Evolutionary conservation across 2,888 invertebrate species (phyloP), one percentile per base, ranked within the genome.

Genomic region (Drosophila kambysellisi): DNA sequence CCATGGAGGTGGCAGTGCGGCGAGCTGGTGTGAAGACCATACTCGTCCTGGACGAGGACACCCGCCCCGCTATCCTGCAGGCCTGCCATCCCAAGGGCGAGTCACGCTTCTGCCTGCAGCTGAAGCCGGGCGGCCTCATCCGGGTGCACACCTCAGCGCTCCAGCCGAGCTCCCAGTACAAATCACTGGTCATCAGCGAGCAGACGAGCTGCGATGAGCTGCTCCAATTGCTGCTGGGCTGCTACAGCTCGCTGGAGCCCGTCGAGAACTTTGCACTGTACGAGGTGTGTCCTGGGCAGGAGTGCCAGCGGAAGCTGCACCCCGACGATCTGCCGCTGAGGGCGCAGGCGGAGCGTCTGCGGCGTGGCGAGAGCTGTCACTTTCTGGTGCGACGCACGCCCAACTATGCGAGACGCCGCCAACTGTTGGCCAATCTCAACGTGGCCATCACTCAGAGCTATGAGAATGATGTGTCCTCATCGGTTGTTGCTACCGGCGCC

Each of bases 11-110:
- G 56, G 96, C 97, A 20, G 97, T 98, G 57, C 94, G 97, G 58
- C 96, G 97, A 74, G 97, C 97, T 12, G 97, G 97, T 2, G 95
- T 97, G 12, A 94, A 96, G 81, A 97, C 97, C 4, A 95, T 97
- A 57, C 94, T 98, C 74, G 96, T 97, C 53, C 94, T 98, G 79
- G 98, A 98, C 88, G 97, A 98, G 80, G 97, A 97, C 88, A 96
- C 98, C 0, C 94, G 97, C 68, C 98, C 98, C 0, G 97, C 98
- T 0, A 97, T 97, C 70, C 94, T 98, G 70, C 98, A 98, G 93
- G 97, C 97, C 29, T 99, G 98, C 92, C 98, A 99, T 94, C 98
- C 98, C 2, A 96, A 96, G 92, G 98, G 98, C 77, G 98, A 98
- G 94, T 98, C 98, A 53, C 97, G 97, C 93, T 98, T 98, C 94